phyloP scores from a whole-genome alignment of 2,113 vertebrate species.

The Ctenomys sociabilis region DNA sequence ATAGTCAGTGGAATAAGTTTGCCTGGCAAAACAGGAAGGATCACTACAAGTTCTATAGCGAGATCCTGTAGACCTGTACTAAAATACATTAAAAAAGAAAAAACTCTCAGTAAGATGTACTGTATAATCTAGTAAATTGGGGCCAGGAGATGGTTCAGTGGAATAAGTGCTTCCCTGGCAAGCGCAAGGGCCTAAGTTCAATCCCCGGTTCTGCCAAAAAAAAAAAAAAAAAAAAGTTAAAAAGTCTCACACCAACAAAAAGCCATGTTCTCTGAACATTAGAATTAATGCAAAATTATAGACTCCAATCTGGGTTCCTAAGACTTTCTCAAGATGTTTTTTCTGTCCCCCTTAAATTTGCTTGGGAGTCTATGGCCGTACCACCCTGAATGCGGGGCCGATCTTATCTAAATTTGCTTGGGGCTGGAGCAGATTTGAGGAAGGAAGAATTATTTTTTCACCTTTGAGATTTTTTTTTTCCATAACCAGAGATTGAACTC shows the following conservation, averaged over 20 bases:
- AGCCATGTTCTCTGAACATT: not conserved
- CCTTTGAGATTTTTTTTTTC: not conserved
- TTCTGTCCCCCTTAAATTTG: constrained; percentile 1
- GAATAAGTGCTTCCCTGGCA: too few species aligned
- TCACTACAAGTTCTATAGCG: too few species aligned
- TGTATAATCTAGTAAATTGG: not conserved
- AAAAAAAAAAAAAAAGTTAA: constrained; percentile 17
- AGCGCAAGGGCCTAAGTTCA: too few species aligned
- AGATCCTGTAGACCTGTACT: too few species aligned
- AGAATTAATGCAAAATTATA: not conserved
- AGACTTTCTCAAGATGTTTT: not conserved
- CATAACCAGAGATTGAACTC: too few species aligned
- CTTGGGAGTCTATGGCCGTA: too few species aligned
- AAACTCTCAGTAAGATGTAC: not conserved
- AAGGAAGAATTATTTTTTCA: not conserved
- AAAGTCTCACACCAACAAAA: constrained; percentile 10
- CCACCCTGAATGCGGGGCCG: too few species aligned
- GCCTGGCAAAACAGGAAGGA: too few species aligned
- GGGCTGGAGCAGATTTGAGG: not conserved
- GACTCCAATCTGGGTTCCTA: not conserved
- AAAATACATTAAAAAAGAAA: not conserved
- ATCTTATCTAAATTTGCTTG: too few species aligned
- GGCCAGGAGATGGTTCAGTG: too few species aligned
- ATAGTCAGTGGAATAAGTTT: too few species aligned
- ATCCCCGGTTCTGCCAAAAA: too few species aligned